Evolutionary conservation across 2,888 invertebrate genomes (phyloP).

Genomic region (Mesorhabditis belari): DNA sequence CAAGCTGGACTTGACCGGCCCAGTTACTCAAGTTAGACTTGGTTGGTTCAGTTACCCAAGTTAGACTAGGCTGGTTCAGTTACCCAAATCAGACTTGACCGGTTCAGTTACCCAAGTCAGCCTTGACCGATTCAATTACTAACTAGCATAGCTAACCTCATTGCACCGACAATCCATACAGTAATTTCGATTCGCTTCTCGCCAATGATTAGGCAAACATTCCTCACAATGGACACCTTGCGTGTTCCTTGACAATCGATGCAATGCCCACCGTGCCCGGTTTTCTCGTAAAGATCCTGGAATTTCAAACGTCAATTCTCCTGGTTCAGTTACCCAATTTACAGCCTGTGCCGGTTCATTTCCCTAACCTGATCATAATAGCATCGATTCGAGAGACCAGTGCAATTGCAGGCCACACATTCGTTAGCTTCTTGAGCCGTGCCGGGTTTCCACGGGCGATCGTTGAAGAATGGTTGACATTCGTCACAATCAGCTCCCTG

Average conservation of each 20-base stretch:
- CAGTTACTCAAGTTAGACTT: no score
- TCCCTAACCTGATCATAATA: slow-evolving; percentile 80
- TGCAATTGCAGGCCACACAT: slow-evolving; percentile 64
- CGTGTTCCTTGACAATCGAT: slow-evolving; percentile 85
- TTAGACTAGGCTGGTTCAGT: no score
- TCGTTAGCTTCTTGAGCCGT: slow-evolving; percentile 82
- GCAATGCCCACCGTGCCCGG: slow-evolving; percentile 95
- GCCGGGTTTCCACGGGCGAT: slow-evolving; percentile 89
- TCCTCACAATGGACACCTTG: slow-evolving; percentile 89
- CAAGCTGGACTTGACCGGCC: no score
- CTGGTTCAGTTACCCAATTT: not conserved
- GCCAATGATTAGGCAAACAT: slow-evolving; percentile 84
- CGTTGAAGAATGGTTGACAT: slow-evolving; percentile 88
- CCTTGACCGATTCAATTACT: no score
- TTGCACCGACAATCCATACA: slow-evolving; percentile 79
- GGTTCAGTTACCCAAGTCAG: no score
- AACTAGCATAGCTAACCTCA: no score
- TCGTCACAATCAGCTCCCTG: slow-evolving; percentile 82
- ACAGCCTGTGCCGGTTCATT: no score
- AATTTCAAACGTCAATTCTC: not conserved
- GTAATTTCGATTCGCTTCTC: slow-evolving; percentile 62
- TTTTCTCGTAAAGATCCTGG: slow-evolving; percentile 76
- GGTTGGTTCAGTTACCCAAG: no score
- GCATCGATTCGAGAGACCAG: slow-evolving; percentile 74
- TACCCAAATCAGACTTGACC: no score